A percentile compares a stretch with the other conserved stretches of the same genome.
These are phyloP conservation scores for Zaprionus vittiger DNA, from an alignment of 1,140 invertebrate genomes.

Conservation along the genomic window DNA sequence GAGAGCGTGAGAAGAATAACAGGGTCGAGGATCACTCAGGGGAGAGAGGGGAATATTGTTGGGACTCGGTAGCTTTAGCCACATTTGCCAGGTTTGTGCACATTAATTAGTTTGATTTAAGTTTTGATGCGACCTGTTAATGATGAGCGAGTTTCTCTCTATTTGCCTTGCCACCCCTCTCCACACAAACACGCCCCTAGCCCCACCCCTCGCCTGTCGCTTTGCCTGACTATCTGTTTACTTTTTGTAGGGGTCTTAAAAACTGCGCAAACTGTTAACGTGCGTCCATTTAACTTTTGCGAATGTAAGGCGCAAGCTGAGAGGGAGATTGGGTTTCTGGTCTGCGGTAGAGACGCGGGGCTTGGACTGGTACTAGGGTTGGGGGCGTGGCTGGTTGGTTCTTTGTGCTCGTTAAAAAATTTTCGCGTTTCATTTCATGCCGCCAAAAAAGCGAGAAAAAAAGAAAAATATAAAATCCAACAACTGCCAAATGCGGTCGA, in stretches of 20 bases:
- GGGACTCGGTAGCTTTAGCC: slow-evolving; percentile 34
- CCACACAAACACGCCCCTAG: neutral
- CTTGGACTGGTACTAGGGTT: neutral
- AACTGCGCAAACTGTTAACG: slow-evolving; percentile 71
- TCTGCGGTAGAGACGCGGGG: slow-evolving; percentile 22
- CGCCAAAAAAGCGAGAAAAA: slow-evolving; percentile 46
- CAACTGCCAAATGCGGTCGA: slow-evolving; percentile 68
- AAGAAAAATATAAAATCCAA: slow-evolving; percentile 34
- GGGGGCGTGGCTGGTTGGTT: slow-evolving; percentile 42
- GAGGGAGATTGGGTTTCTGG: slow-evolving; percentile 22
- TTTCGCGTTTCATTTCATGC: slow-evolving; percentile 77
- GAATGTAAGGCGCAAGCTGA: slow-evolving; percentile 45
- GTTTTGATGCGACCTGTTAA: slow-evolving; percentile 57
- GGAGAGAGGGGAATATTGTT: neutral
- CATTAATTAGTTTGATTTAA: slow-evolving; percentile 81
- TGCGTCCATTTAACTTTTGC: slow-evolving; percentile 73
- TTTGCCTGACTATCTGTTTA: slow-evolving; percentile 36
- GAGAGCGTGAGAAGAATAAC: neutral
- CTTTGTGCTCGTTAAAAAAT: slow-evolving; percentile 81
- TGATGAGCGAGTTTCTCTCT: slow-evolving; percentile 50
- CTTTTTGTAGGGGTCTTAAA: slow-evolving; percentile 31
- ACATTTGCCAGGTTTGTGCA: slow-evolving; percentile 60
- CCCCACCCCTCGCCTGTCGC: neutral
- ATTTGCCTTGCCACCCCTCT: slow-evolving; percentile 10
- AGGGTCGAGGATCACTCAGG: neutral